Evolutionary conservation across 2,797 vertebrate genomes (phyloP).

Genomic region (Agapornis canus): DNA sequence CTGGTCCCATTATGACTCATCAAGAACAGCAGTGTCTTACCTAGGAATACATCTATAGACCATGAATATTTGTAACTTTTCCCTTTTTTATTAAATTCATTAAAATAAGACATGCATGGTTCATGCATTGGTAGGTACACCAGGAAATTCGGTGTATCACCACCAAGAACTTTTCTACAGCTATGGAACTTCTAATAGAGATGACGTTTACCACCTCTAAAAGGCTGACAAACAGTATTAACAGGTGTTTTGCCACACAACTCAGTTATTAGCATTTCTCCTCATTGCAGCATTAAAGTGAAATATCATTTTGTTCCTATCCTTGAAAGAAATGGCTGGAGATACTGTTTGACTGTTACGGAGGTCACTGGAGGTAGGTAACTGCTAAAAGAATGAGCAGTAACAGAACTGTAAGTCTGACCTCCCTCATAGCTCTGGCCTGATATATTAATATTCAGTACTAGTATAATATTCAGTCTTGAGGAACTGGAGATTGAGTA

Average conservation of each 20-base stretch:
- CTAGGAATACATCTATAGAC: neutral
- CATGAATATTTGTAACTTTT: neutral
- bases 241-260: neutral
- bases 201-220: neutral
- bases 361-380: neutral
- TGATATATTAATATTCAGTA: neutral
- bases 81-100: neutral
- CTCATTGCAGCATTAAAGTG: neutral
- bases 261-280: neutral
- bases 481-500: neutral
- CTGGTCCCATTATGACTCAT: neutral
- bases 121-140: neutral
- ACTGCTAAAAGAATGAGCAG: neutral
- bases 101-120: fast-evolving
- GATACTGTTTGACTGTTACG: neutral
- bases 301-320: neutral
- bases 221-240: neutral
- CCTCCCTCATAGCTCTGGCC: neutral
- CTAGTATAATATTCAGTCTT: neutral
- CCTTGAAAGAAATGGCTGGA: neutral
- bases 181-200: neutral
- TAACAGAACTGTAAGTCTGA: neutral
- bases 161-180: neutral
- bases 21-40: neutral
- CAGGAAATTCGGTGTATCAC: neutral